A percentile compares a stretch with the other conserved stretches of the same genome.
Evolutionary conservation across 2,797 vertebrate species (phyloP).

Genomic region (Alauda arvensis): DNA sequence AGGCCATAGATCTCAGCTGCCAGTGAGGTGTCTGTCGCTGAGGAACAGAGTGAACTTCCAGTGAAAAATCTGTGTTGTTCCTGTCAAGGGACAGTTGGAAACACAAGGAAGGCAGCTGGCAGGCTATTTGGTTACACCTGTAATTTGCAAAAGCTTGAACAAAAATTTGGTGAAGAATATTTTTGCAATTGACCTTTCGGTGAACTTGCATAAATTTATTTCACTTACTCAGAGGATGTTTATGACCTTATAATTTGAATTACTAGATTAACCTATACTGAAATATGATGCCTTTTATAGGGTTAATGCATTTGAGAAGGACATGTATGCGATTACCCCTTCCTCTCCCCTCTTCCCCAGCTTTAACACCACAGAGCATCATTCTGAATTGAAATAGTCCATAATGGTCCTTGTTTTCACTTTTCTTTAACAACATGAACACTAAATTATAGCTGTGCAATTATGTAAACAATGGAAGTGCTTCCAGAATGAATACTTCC

Average conservation of each 20-base stretch:
- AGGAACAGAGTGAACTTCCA: slow-evolving; percentile 41
- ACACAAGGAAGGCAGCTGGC: slow-evolving; percentile 67
- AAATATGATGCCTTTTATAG: slow-evolving; percentile 37
- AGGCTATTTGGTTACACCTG: slow-evolving; percentile 71
- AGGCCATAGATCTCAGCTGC: neutral
- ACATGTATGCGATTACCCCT: slow-evolving; percentile 24
- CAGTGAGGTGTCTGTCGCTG: neutral
- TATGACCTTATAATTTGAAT: slow-evolving; percentile 32
- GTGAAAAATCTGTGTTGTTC: slow-evolving; percentile 48
- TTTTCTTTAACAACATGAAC: slow-evolving; percentile 75
- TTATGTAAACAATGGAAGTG: slow-evolving; percentile 92
- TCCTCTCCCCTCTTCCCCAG: slow-evolving; percentile 33
- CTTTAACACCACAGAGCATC: slow-evolving; percentile 68
- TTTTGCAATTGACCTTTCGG: slow-evolving; percentile 60
- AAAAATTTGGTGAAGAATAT: slow-evolving; percentile 66
- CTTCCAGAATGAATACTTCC: slow-evolving; percentile 87
- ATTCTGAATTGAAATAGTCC: slow-evolving; percentile 73
- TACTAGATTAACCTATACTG: neutral
- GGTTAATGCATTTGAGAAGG: slow-evolving; percentile 68
- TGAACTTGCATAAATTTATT: slow-evolving; percentile 56
- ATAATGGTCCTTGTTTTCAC: slow-evolving; percentile 70
- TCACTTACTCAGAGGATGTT: neutral
- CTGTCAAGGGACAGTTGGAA: slow-evolving; percentile 30
- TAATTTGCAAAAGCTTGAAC: slow-evolving; percentile 60
- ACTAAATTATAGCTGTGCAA: slow-evolving; percentile 86